Conservation (phyloP, 1,140 invertebrate genomes). For the Dysdera silvatica region DNA sequence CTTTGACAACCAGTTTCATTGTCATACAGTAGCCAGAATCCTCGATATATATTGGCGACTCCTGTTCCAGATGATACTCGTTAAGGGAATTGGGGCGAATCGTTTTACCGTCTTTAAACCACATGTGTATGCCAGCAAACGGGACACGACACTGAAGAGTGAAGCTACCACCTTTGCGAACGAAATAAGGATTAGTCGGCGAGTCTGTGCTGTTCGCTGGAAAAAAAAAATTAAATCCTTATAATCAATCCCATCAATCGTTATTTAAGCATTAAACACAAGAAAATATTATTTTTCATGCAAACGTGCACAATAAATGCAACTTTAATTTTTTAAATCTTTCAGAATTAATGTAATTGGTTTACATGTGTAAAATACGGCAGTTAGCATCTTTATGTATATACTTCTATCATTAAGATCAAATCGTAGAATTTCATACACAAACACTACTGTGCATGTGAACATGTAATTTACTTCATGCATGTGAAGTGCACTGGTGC, state of each 20-base stretch:
- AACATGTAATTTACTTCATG: no score
- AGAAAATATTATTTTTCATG: no score
- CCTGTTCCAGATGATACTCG: constrained; percentile 25
- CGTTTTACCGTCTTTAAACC: constrained; percentile 30
- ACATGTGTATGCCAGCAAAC: constrained; percentile 20
- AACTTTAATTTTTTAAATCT: no score
- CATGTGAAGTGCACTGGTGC: no score
- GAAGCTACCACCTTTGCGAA: constrained; percentile 23
- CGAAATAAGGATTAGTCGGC: constrained; percentile 9
- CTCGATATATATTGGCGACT: background rate
- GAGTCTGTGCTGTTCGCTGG: constrained; percentile 1
- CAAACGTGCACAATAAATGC: no score
- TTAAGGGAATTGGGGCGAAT: constrained; percentile 15
- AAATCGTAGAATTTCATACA: no score
- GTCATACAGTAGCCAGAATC: constrained; percentile 15
- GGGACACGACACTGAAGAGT: constrained; percentile 23
- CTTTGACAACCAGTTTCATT: constrained; percentile 21
- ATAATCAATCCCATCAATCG: background rate
- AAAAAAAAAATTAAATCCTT: constrained; percentile 1
- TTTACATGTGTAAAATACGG: no score
- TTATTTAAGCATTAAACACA: background rate
- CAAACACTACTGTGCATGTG: no score
- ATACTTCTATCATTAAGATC: no score
- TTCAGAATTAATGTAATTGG: no score
- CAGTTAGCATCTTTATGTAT: no score